Conservation (phyloP, 1,140 invertebrate genomes). For the Metaphire vulgaris region DNA sequence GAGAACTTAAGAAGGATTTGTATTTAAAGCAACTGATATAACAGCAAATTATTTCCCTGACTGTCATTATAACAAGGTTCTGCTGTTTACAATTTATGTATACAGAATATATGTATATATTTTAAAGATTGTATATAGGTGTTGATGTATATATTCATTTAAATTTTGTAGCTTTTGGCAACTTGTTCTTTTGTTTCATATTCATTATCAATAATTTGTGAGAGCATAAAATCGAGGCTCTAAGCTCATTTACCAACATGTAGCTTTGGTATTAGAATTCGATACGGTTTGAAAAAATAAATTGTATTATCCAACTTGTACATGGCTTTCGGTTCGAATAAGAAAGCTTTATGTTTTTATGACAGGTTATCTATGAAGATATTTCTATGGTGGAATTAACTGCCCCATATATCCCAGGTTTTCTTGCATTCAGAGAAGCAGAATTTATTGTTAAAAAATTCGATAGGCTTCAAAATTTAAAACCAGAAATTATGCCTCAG, state of each 20-base stretch:
- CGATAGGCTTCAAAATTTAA: constrained; percentile 37
- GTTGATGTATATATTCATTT: too few relatives aligned
- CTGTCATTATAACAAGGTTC: too few relatives aligned
- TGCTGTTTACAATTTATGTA: too few relatives aligned
- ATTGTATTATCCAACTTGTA: background rate
- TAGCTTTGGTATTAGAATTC: background rate
- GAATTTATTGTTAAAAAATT: constrained; percentile 43
- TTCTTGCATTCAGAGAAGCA: constrained; percentile 53
- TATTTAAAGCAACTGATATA: too few relatives aligned
- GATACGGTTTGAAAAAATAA: background rate
- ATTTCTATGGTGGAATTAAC: constrained; percentile 44
- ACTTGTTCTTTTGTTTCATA: too few relatives aligned
- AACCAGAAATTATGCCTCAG: constrained; percentile 49
- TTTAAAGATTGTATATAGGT: too few relatives aligned
- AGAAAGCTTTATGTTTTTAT: constrained; percentile 20
- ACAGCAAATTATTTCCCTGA: too few relatives aligned
- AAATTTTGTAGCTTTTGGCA: too few relatives aligned
- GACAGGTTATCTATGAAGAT: constrained; percentile 47
- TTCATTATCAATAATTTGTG: too few relatives aligned
- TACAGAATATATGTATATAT: too few relatives aligned
- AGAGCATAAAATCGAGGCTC: background rate
- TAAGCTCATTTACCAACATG: background rate
- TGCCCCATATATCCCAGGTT: constrained; percentile 52
- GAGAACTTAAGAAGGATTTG: too few relatives aligned
- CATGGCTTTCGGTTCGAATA: background rate